These are phyloP conservation scores for Ectropis grisescens DNA, from an alignment of 1,140 invertebrate species.

Conservation along the genomic window DNA sequence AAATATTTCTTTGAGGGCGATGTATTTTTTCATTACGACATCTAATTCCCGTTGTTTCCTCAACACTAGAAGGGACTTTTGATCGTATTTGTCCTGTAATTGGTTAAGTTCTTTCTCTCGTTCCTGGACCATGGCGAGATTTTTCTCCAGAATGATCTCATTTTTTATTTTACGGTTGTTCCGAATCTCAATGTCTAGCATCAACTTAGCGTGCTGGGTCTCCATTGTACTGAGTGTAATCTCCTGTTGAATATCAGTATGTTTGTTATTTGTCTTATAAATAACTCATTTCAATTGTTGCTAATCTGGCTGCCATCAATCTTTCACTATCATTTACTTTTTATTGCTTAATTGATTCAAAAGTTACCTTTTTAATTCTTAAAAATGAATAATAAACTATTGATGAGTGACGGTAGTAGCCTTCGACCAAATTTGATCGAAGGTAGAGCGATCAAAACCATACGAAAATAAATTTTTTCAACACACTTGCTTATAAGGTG, in stretches of 20 bases:
- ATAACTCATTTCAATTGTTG: too few species aligned
- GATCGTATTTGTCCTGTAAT: constrained; percentile 69
- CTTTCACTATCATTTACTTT: too few species aligned
- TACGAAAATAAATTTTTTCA: too few species aligned
- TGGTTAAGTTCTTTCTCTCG: constrained; percentile 58
- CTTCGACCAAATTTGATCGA: too few species aligned
- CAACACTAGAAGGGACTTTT: constrained; percentile 47
- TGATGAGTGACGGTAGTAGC: too few species aligned
- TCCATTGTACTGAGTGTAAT: constrained; percentile 73
- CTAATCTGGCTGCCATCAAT: too few species aligned
- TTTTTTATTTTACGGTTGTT: constrained; percentile 56
- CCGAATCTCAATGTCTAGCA: constrained; percentile 74
- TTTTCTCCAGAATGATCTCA: constrained; percentile 38
- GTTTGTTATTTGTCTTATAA: too few species aligned
- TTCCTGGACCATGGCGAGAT: constrained; percentile 39
- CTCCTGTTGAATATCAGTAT: constrained; percentile 68
- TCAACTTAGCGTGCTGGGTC: constrained; percentile 73
- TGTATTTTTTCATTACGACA: constrained; percentile 70
- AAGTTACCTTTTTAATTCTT: too few species aligned
- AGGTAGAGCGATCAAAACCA: too few species aligned
- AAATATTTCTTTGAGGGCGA: constrained; percentile 64
- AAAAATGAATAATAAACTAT: too few species aligned
- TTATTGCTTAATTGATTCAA: too few species aligned
- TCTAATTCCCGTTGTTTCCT: constrained; percentile 71
- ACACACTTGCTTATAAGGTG: too few species aligned